Percentiles rank a stretch among this genome's conserved stretches.
phyloP scores from a whole-genome alignment of 2,797 vertebrate genomes.

The Schizopygopsis malacanthus region DNA sequence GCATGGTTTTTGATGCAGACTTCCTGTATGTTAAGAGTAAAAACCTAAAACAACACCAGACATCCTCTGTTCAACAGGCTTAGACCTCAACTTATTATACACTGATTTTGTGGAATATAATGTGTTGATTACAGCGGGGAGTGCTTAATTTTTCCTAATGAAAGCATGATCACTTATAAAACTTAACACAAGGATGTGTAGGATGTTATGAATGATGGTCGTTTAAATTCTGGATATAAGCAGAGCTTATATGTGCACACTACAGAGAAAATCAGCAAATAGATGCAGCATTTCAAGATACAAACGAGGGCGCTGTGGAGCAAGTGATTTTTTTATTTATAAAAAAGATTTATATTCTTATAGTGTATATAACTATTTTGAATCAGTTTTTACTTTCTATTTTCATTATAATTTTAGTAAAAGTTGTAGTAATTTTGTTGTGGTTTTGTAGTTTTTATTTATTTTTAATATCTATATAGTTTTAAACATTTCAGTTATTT shows the following conservation, averaged over 20 bases:
- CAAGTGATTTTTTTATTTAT: neutral
- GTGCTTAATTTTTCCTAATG: neutral
- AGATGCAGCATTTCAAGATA: neutral
- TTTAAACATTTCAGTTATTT: neutral
- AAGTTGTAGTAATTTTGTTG: neutral
- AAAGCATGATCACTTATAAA: neutral
- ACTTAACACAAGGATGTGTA: neutral
- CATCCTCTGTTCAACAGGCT: neutral
- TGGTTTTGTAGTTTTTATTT: neutral
- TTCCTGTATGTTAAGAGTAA: neutral
- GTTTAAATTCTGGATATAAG: neutral
- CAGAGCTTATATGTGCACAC: neutral
- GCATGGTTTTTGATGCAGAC: neutral
- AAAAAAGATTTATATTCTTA: neutral
- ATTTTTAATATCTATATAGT: neutral
- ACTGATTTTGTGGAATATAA: neutral
- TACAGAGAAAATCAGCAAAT: neutral
- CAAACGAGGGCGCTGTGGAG: slow-evolving; percentile 8
- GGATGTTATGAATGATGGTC: neutral
- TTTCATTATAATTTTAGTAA: neutral
- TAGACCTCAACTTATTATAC: neutral
- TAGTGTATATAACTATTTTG: neutral
- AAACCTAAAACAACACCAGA: neutral
- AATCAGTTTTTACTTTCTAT: neutral
- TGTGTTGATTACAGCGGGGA: neutral